Base-by-base conservation (phyloP, 2,113 vertebrate genomes). In the Burhinus bistriatus region DNA sequence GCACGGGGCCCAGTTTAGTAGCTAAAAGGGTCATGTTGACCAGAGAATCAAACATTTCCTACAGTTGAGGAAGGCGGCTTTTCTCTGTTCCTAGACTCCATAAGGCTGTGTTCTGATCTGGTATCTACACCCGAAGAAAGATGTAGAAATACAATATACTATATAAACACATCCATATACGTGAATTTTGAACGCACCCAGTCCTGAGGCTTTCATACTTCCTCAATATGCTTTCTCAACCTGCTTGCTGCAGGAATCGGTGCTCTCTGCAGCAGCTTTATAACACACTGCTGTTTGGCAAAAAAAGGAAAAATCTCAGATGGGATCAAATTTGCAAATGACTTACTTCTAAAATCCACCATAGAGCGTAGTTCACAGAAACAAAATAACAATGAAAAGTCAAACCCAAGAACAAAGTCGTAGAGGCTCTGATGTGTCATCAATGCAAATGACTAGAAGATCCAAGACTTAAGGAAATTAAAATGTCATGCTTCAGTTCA, bases 401-500 rank as follows among this genome's bases (percentile, higher is more conserved):
- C 81, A 89, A 85, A 89, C 22, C 7, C 13, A 77, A 92, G 81
- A 95, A 71, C 47, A 84, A 45, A 95, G 58, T 83, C 58, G 44
- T 82, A 49, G 57, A 85, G 73, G 47, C 47, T 94, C 66, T 94
- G 73, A 85, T 94, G 55, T 94, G 59, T 85, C 87, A 83, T 78
- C 2, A 12, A 72, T 94, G 87, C 40, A 96, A 97, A 96, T 90
- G 38, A 85, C 61, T 81, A 52, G 72, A 90, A 89, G 65, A 92
- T 96, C 83, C 70, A 89, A 94, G 57, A 77, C 80, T 71, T 87
- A 92, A 89, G 73, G 62, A 96, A 96, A 97, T 96, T 97, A 95
- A 96, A 97, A 92, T 80, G 87, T 93, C 87, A 91, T 59, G 89
- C 80, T 96, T 96, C 93, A 92, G 58, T 96, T 96, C 88, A 65